A percentile compares a stretch with the other conserved stretches of the same genome.
These are phyloP conservation scores for Brienomyrus brachyistius DNA, from an alignment of 2,113 vertebrate species.

Conservation along the genomic window DNA sequence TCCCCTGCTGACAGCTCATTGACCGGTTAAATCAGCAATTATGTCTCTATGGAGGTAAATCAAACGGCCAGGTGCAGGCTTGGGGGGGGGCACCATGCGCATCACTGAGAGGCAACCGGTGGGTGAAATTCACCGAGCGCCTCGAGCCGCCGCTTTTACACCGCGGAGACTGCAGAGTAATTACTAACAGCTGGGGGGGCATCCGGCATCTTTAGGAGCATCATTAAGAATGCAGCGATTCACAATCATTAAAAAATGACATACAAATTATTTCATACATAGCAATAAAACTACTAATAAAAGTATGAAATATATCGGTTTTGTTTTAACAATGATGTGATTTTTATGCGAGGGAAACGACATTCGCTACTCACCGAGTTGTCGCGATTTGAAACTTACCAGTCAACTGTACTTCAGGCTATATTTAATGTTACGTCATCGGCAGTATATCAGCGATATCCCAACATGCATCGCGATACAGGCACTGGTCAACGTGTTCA, in stretches of 20 bases:
- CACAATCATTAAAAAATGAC: background rate
- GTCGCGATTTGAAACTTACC: background rate
- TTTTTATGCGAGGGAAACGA: background rate
- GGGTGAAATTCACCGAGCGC: too few species aligned
- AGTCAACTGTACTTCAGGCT: background rate
- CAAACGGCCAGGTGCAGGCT: background rate
- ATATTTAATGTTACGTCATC: background rate
- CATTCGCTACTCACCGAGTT: background rate
- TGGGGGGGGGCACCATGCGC: background rate
- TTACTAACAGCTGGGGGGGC: background rate
- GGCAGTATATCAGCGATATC: background rate
- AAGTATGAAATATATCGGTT: background rate
- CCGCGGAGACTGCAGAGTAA: background rate
- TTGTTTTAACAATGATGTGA: background rate
- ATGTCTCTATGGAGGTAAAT: background rate
- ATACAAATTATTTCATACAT: background rate
- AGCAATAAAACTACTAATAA: background rate
- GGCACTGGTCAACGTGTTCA: background rate
- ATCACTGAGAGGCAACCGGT: background rate
- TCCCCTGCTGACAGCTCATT: background rate
- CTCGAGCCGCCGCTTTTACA: background rate
- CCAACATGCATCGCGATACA: background rate
- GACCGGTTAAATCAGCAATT: background rate
- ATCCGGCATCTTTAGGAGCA: too few species aligned
- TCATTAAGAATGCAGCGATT: background rate